Conservation (phyloP, 2,797 vertebrate species). For the Gymnoscopelus microlampas region DNA sequence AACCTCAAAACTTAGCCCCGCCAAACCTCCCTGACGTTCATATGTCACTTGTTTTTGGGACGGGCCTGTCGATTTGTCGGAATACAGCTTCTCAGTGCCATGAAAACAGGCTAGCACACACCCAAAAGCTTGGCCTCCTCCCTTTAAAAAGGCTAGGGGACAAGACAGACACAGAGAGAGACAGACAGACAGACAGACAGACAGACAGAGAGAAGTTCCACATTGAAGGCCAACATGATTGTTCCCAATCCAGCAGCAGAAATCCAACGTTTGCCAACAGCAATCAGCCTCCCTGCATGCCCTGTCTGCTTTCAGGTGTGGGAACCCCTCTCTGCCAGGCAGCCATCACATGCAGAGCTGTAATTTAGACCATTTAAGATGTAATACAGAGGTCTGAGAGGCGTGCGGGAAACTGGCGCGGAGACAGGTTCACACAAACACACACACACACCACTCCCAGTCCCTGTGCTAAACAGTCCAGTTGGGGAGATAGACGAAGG, state of each 20-base stretch:
- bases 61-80: conserved; percentile 49
- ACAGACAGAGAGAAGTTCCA: conserved; percentile 12
- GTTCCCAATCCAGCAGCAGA: conserved; percentile 47
- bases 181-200: conserved; percentile 12
- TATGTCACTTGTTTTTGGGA: conserved; percentile 55
- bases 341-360: conserved; percentile 51
- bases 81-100: conserved; percentile 56
- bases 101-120: conserved; percentile 44
- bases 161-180: background rate
- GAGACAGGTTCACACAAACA: conserved; percentile 44
- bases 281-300: conserved; percentile 37
- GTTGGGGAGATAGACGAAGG: conserved; percentile 23
- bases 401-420: conserved; percentile 49
- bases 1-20: conserved; percentile 29
- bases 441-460: conserved; percentile 50
- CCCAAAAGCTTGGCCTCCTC: conserved; percentile 52
- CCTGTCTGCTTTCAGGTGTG: conserved; percentile 67
- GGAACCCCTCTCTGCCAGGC: conserved; percentile 60
- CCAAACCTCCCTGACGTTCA: conserved; percentile 40
- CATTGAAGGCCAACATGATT: conserved; percentile 28
- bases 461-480: conserved; percentile 13
- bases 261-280: conserved; percentile 48
- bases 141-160: conserved; percentile 33
- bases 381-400: conserved; percentile 44
- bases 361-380: conserved; percentile 61